These are phyloP conservation scores for Platalea minor DNA, from an alignment of 2,797 vertebrate genomes.

Conservation along the genomic window DNA sequence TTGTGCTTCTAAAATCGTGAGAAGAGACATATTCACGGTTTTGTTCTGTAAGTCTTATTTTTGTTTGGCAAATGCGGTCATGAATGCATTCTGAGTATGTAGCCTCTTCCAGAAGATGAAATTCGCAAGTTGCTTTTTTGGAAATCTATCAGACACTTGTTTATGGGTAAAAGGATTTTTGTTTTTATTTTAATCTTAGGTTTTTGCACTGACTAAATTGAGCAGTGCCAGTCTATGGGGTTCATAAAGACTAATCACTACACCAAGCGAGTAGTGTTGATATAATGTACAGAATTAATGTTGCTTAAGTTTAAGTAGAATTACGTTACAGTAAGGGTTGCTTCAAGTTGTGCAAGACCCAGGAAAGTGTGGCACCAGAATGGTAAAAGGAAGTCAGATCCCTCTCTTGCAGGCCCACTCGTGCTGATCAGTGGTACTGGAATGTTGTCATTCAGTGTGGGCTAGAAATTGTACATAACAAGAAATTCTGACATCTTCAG, in stretches of 20 bases:
- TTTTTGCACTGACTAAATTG: not conserved
- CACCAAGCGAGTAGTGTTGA: not conserved
- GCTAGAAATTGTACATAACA: accelerated
- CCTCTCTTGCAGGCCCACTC: not conserved
- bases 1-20: not conserved
- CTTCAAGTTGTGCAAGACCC: not conserved
- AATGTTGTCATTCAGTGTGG: not conserved
- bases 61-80: not conserved
- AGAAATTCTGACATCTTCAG: not conserved
- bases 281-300: not conserved
- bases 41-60: not conserved
- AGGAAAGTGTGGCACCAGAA: not conserved
- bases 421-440: not conserved
- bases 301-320: not conserved
- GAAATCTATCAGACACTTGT: not conserved
- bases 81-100: not conserved
- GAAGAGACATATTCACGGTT: not conserved
- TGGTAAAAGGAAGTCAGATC: not conserved
- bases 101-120: not conserved
- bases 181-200: not conserved
- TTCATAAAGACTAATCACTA: not conserved
- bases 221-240: not conserved
- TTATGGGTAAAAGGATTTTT: not conserved
- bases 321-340: not conserved
- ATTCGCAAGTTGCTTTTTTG: not conserved